Conservation (phyloP, 2,888 invertebrate species). For the Pristionchus mayeri region DNA sequence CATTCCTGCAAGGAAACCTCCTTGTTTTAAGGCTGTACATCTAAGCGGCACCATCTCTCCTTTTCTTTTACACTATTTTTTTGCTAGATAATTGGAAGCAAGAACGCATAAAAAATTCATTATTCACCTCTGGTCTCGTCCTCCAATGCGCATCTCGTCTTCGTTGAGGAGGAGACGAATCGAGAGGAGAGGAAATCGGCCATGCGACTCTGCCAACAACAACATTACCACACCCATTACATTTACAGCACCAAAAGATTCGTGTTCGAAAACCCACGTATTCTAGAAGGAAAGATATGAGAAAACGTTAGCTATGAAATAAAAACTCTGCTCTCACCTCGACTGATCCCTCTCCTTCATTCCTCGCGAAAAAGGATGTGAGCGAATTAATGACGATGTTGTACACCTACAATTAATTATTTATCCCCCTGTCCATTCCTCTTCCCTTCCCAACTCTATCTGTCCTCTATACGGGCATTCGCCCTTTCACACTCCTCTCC, state of each 20-base stretch:
- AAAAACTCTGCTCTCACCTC: constrained; percentile 1
- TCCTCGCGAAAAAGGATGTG: not conserved
- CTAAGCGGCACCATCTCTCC: not conserved
- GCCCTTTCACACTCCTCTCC: not conserved
- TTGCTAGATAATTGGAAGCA: too few species aligned
- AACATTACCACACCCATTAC: not conserved
- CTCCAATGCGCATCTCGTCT: not conserved
- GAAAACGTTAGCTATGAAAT: too few species aligned
- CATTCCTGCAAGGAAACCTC: not conserved
- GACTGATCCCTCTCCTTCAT: not conserved
- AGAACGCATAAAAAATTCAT: too few species aligned
- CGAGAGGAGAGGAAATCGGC: not conserved
- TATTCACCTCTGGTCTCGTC: constrained; percentile 13
- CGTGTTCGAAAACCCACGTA: too few species aligned
- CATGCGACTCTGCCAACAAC: not conserved
- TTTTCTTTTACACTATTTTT: too few species aligned
- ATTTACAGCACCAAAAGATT: too few species aligned
- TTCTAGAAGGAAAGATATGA: too few species aligned
- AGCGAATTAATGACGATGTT: constrained; percentile 18
- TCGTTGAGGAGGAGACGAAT: not conserved
- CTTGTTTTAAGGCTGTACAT: not conserved
- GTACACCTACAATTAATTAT: constrained; percentile 1
- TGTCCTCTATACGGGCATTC: not conserved
- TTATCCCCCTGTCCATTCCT: not conserved
- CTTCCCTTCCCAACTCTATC: not conserved